Base-by-base conservation (phyloP, 2,888 invertebrate genomes). In the Hydrotaea cyrtoneurina region DNA sequence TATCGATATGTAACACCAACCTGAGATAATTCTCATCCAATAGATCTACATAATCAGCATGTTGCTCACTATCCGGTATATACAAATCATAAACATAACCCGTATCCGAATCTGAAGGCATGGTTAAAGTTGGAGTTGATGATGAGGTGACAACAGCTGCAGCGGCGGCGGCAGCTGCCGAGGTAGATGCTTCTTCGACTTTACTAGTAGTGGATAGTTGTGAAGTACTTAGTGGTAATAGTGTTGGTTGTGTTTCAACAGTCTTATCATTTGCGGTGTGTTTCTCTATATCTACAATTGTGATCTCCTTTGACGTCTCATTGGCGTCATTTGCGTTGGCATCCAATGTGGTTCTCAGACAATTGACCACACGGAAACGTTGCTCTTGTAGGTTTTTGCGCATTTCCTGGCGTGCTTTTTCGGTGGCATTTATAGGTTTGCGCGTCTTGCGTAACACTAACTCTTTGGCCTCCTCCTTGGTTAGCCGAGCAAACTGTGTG, bases 41-140 rank as follows among this genome's bases (percentile, higher is more conserved):
- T 80, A 91, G 88, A 88, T 92, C 92, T 80, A 91, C 90, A 86
- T 93, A 88, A 82, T 93, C 92, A 50, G 92, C 92, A 62, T 94
- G 92, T 86, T 93, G 92, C 21, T 93, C 93, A 86, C 92, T 92
- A 86, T 93, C 91, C 11, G 94, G 94, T 88, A 94, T 94, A 91
- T 95, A 95, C 36, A 95, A 92, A 91, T 95, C 95, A 86, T 95
- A 95, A 8, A 95, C 95, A 90, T 93, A 95, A 74, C 91, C 90
- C n/a, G 89, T 87, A 57, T 92, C 90, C 8, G 90, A 90, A 83
- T 92, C 90, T 23, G 88, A 88, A 13, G 89, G 89, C 82, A 64
- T 80, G 2, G 69, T 23, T 31, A 80, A n/a, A 8, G 57, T 64
- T 39, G 64, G 17, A 50, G 36, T 5, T n/a, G 53, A 55, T 8